Evolutionary conservation across 2,797 vertebrate species (phyloP), one percentile per base, ranked within the genome.

Genomic region (Acanthurus leucopareius): DNA sequence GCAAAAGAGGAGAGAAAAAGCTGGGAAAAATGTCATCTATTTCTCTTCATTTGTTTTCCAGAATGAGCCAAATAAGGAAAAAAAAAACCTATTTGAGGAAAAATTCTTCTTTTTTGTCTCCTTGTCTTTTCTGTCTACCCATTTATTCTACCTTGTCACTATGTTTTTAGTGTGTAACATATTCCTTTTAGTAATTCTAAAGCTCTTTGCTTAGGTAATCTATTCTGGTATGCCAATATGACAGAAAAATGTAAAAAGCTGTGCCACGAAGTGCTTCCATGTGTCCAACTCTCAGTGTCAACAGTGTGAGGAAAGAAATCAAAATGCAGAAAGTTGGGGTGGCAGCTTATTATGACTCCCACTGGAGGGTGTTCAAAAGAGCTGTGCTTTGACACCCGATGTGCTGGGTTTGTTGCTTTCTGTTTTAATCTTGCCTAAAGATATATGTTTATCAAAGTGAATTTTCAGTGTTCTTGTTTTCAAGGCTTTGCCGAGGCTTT

Each of bases 371-470:
- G 81, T 92, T 95, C 88, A 94, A 93, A 94, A 84, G 84, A 77
- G 67, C 58, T 64, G 78, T 9, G 66, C 81, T 75, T 67, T 76
- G 83, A 90, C 85, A 88, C 73, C 75, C 77, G 16, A 74, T 83
- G 86, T n/a, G 48, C 84, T 67, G 70, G 57, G 80, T 85, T 85
- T 88, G 77, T 88, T 88, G 83, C 83, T 79, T 82, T 92, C 81
- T 90, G 80, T 92, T 93, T 94, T 93, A 92, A 94, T 94, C 89
- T 87, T 74, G 89, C 92, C 91, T 89, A 90, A 90, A 95, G 90
- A 94, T 91, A 86, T 91, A 87, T 92, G 89, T 92, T 94, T 94
- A 93, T 94, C 94, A 94, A 95, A 94, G 91, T 90, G 86, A 93
- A 90, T 93, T 93, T 87, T 90, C 88, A 88, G 82, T 40, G 56